phyloP scores from a whole-genome alignment of 2,113 vertebrate species.

The Alligator sinensis region DNA sequence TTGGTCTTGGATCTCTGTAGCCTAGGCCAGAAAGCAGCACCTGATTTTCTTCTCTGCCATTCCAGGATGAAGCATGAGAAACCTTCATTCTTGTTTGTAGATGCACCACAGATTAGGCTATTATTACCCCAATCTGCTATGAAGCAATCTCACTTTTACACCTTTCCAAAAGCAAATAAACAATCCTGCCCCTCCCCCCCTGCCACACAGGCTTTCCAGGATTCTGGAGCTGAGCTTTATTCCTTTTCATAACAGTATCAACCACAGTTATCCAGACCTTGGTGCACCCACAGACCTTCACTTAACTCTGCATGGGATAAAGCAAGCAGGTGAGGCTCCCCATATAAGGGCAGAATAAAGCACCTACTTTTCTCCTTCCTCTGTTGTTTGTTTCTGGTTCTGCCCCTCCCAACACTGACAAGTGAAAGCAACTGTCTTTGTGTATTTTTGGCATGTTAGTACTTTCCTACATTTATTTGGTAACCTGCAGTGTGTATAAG shows the following conservation, averaged over 20 bases:
- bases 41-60: neutral
- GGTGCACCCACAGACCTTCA: neutral
- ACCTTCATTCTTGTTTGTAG: neutral
- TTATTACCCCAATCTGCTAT: neutral
- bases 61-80: neutral
- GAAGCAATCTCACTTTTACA: neutral
- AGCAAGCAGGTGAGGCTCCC: neutral
- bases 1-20: no score
- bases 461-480: rapidly evolving
- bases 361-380: neutral
- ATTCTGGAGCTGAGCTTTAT: no score
- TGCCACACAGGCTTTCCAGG: no score
- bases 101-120: neutral
- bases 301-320: neutral
- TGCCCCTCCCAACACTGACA: rapidly evolving
- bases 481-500: rapidly evolving
- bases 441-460: neutral
- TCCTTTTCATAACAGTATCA: neutral
- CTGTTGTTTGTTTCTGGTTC: neutral
- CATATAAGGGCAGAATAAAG: neutral
- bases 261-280: neutral
- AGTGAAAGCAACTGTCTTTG: neutral
- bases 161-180: neutral
- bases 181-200: no score
- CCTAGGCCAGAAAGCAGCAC: neutral